Base-by-base conservation (phyloP, 2,797 vertebrate species). In the Limnodromus scolopaceus region DNA sequence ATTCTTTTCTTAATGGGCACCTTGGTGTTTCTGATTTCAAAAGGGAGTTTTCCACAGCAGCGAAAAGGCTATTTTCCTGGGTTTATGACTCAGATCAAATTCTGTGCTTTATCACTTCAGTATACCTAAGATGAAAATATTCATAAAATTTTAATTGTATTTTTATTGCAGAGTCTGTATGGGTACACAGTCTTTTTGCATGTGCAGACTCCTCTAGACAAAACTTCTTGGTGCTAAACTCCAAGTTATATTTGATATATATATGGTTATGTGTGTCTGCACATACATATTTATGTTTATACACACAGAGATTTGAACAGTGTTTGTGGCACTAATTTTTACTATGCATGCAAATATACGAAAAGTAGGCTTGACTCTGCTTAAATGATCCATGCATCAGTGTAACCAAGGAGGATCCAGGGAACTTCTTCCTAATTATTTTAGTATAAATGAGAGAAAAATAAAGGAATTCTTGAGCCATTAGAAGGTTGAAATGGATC, bases 1-100 rank as follows among this genome's bases (percentile, higher is more conserved):
- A 91, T 87, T 89, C 23, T 80, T 54, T 87, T 71, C 79, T 94
- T 95, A 92, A 94, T 78, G 72, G 68, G 61, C 13, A 76, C 23
- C 65, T 94, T 90, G 82, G 57, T 93, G 71, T 90, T 93, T 88
- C 91, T 78, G 84, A 93, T 94, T 89, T 91, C 65, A 86, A 84
- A 91, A 65, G 36, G 60, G 92, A 94, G 69, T 57, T 96, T 85
- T 87, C 54, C 46, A 86, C 39, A 88, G 72, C 58, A 90, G 34
- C 46, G 18, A 75, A 89, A 89, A 92, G 89, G 61, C 61, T 92
- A 51, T 93, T 91, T 96, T 92, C 69, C 69, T 61, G 46, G 57
- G 76, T 96, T 97, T 97, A 94, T 92, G 82, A 77, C 87, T 92
- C 93, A 85, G 45, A 96, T 93, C 68, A 87, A 92, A 91, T 87